A percentile compares a stretch with the other conserved stretches of the same genome.
Conservation (phyloP, 2,113 vertebrate genomes). For the Leptobrachium ailaonicum region DNA sequence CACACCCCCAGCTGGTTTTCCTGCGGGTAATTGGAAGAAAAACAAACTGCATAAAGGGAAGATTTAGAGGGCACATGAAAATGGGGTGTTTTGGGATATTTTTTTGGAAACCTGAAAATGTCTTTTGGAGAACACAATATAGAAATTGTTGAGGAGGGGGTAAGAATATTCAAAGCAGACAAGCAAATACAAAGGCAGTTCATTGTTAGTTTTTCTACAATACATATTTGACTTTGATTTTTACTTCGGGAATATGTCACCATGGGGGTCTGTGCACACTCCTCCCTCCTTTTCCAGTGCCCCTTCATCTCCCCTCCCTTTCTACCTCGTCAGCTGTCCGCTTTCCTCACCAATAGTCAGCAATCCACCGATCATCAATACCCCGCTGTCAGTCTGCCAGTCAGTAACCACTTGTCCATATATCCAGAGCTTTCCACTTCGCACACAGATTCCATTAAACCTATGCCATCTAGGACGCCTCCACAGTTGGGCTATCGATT, state of each 20-base stretch:
- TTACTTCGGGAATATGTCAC: conserved; percentile 48
- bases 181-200: conserved; percentile 4
- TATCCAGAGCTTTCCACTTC: conserved; percentile 43
- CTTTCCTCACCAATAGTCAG: conserved; percentile 52
- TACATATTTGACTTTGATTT: conserved; percentile 50
- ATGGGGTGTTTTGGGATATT: neutral
- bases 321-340: conserved; percentile 46
- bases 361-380: conserved; percentile 57
- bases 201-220: conserved; percentile 43
- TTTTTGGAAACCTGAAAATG: neutral
- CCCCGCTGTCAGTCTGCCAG: conserved; percentile 53
- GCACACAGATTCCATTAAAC: conserved; percentile 31
- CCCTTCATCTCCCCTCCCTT: neutral
- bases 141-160: neutral
- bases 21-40: conserved; percentile 4
- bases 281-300: neutral
- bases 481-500: neutral
- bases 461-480: neutral
- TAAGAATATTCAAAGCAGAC: neutral
- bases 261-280: conserved; percentile 38
- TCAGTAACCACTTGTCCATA: conserved; percentile 48
- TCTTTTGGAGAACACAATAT: neutral
- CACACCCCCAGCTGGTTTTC: too few relatives aligned
- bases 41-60: conserved; percentile 6
- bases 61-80: too few relatives aligned